Base-by-base conservation (phyloP, 2,888 invertebrate species). In the Acanthoscelides obtectus region DNA sequence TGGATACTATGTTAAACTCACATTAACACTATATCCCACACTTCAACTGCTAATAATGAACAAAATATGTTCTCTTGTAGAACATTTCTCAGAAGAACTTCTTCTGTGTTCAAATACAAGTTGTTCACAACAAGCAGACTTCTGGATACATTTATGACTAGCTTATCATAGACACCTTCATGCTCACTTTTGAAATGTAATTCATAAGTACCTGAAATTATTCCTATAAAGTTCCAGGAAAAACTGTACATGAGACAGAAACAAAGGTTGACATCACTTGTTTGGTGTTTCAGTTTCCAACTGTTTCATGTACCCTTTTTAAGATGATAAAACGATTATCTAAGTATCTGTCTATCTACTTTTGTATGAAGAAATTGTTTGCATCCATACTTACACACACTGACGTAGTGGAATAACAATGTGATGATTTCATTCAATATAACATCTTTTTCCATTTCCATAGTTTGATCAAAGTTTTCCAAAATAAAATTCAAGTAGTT, bases 41-140 rank as follows among this genome's bases (percentile, higher is more conserved):
- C 71, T 69, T 84, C 83, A 20, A 77, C 71, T 3, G 81, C 80
- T 22, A 83, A 73, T 65, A 84, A 69, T 20, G 80, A 77, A 72
- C 70, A 69, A 80, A 81, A 82, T 67, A 80, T 71, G 67, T 79
- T 72, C 68, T 77, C 73, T 69, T 80, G 76, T 20, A 83, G 70
- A 64, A 83, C 19, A 72, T 78, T 76, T 73, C 78, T 76, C 19
- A 81, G 70, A 69, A 84, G 74, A 68, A 79, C 70, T 2, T 70
- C 45, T 71, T 82, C 81, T 20, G 80, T 67, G 67, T 75, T 66
- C 68, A 64, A 22, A 73, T 77, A 81, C 66, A 72, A 69, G 1
- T 73, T 68, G 27, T 77, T 72, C 71, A 77, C 76, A 5, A 74
- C 69, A 66, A 80, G 72, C 72, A 79, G 72, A 27, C 72, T 71